These are phyloP conservation scores for Campylomormyrus tamandua DNA, from an alignment of 2,113 vertebrate species.

Conservation along the genomic window DNA sequence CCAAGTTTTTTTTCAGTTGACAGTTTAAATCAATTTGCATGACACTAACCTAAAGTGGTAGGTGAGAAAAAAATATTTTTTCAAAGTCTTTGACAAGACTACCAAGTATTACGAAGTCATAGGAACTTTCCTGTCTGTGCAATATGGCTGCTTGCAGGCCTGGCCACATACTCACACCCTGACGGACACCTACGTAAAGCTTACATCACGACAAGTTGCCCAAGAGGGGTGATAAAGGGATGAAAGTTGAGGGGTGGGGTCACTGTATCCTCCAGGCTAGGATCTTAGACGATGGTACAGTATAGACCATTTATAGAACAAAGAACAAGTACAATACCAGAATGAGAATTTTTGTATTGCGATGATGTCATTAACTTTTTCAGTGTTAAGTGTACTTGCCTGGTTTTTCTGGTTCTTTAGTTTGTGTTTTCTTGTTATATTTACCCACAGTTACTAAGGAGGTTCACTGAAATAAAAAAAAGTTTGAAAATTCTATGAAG, in stretches of 20 bases:
- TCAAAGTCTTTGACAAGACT: not conserved
- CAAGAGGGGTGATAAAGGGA: not conserved
- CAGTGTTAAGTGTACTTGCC: not conserved
- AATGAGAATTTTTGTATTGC: not conserved
- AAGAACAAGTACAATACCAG: not conserved
- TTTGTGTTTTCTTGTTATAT: not conserved
- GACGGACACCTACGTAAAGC: not conserved
- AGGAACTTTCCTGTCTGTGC: not conserved
- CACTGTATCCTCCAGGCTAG: not conserved
- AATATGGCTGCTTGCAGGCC: not conserved
- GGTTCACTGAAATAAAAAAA: not conserved
- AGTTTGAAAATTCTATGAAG: not conserved
- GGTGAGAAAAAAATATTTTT: not conserved
- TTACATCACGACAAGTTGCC: not conserved
- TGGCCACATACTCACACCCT: not conserved
- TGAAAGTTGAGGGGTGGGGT: not conserved
- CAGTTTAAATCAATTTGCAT: slow-evolving; percentile 10
- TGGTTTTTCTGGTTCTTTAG: not conserved
- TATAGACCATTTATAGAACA: not conserved
- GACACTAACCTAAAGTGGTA: not conserved
- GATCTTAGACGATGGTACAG: not conserved
- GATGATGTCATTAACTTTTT: not conserved
- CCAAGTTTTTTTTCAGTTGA: slow-evolving; percentile 1
- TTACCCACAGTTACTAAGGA: not conserved
- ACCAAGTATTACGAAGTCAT: not conserved